phyloP scores from a whole-genome alignment of 2,888 invertebrate genomes.

The Ophion obscuratus region DNA sequence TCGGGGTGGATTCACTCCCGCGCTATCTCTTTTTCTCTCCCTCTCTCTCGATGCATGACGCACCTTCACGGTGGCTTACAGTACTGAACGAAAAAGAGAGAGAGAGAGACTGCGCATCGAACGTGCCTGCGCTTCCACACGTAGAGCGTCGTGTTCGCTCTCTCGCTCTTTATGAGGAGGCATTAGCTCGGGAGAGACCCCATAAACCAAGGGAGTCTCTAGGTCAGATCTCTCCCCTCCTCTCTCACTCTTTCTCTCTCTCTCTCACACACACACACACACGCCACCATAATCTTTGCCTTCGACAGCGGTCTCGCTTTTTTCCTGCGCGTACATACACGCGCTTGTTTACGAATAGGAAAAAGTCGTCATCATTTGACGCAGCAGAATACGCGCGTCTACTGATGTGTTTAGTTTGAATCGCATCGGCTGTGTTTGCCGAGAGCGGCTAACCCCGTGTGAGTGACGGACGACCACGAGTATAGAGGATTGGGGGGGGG shows the following conservation, averaged over 20 bases:
- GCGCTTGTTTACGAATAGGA: background rate
- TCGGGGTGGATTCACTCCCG: slow-evolving; percentile 81
- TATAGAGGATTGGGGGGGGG: background rate
- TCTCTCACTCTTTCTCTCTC: background rate
- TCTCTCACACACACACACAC: too few relatives aligned
- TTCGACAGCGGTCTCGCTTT: slow-evolving; percentile 29
- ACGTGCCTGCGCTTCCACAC: slow-evolving; percentile 51
- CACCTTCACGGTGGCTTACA: slow-evolving; percentile 51
- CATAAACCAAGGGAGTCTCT: slow-evolving; percentile 80
- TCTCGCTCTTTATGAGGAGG: slow-evolving; percentile 69
- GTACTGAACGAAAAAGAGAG: slow-evolving; percentile 14
- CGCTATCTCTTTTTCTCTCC: slow-evolving; percentile 53
- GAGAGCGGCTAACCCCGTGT: background rate
- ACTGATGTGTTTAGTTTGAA: too few relatives aligned
- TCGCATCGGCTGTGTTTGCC: background rate
- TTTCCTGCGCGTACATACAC: slow-evolving; percentile 8
- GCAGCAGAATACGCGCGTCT: background rate
- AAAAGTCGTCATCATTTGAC: background rate
- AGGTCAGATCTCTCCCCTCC: slow-evolving; percentile 75
- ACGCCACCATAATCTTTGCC: background rate
- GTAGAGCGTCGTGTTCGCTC: slow-evolving; percentile 21
- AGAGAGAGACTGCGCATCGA: slow-evolving; percentile 37
- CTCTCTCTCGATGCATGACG: slow-evolving; percentile 67
- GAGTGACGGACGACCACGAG: background rate
- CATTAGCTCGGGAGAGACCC: slow-evolving; percentile 74